Conservation (phyloP, 2,113 vertebrate species). For the Vireo altiloquus region DNA sequence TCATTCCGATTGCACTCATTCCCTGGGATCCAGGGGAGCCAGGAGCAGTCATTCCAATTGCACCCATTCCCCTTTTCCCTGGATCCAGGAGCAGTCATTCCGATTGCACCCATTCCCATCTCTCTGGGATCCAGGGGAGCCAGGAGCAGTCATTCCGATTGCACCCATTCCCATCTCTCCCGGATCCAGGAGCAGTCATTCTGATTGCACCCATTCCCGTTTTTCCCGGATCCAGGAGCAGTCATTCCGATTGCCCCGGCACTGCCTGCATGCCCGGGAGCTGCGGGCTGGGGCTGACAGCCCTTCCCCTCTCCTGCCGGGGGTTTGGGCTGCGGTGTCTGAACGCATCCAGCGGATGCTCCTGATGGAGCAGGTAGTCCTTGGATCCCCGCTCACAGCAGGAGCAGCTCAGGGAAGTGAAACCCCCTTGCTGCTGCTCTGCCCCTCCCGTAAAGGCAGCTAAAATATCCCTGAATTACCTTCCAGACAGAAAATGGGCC, state of each 20-base stretch:
- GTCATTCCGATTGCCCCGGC: not conserved
- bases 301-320: not conserved
- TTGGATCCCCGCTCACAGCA: not conserved
- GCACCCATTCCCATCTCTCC: not conserved
- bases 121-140: not conserved
- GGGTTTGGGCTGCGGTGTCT: not conserved
- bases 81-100: not conserved
- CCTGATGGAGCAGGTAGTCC: not conserved
- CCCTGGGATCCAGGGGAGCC: not conserved
- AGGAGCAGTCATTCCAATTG: not conserved
- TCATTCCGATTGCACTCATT: not conserved
- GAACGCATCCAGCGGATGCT: not conserved
- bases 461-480: not conserved
- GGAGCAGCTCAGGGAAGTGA: not conserved
- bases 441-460: not conserved
- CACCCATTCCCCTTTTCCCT: not conserved
- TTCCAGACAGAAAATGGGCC: not conserved
- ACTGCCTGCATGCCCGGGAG: fast-evolving
- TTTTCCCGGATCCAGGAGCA: not conserved
- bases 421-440: not conserved
- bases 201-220: not conserved
- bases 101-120: not conserved
- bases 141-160: not conserved
- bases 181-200: not conserved
- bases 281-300: not conserved